Base-by-base conservation (phyloP, 2,113 vertebrate species). In the Alaudala cheleensis region DNA sequence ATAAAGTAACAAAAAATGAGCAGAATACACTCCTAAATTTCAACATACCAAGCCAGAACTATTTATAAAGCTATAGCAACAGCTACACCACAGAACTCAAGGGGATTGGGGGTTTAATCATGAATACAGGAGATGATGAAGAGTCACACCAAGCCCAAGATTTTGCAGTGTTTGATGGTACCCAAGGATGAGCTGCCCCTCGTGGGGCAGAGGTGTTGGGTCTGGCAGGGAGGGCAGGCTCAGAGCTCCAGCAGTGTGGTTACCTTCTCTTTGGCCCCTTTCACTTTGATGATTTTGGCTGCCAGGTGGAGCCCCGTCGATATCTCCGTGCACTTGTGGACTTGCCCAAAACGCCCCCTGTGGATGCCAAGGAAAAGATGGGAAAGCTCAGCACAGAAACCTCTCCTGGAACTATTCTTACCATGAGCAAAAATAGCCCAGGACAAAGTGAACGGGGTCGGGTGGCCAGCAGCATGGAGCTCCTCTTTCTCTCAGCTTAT, bases 281-380 rank as follows among this genome's bases (percentile, higher is more conserved):
- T 98, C 83, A 98, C 98, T 97, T 98, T 99, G 61, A 99, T 98
- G 91, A 99, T 98, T 97, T 99, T 99, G 95, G 99, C 98, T 7
- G 99, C 99, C 85, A 99, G 97, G 18, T 67, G 97, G 62, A 99
- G 98, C 21, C 98, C 98, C 0, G 98, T 98, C 1, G 98, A 96
- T 72, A 97, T 96, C 86, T 99, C 98, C 0, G 96, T 98, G 94
- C 99, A 99, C 91, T 98, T 98, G 93, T 98, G 98, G 54, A 99
- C 99, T 97, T 99, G 98, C 87, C 99, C 99, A 87, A 99, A 99
- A 40, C 98, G 98, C 11, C 99, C 99, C 95, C 98, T 99, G 95
- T 42, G 57, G 94, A 91, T 37, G 94, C 58, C 96, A 74, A 93
- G 8, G 5, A 77, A 16, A 69, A 81, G 88, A 64, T 4, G 17